Evolutionary conservation across 2,888 invertebrate genomes (phyloP), one percentile per base, ranked within the genome.

Genomic region (Iphiclides podalirius): DNA sequence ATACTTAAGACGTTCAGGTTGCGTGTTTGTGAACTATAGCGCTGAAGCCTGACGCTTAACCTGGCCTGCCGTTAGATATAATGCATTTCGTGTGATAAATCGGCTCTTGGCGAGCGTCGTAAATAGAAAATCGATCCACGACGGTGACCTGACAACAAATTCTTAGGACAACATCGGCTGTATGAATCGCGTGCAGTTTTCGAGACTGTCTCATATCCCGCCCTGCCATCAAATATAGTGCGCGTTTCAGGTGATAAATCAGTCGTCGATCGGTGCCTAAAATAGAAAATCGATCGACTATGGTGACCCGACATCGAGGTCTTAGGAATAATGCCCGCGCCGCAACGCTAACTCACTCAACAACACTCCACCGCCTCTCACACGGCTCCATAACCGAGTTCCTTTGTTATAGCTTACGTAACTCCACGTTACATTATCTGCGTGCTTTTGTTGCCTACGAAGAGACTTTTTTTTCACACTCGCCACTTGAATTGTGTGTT

Each of bases 61-160:
- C n/a, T n/a, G n/a, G n/a, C n/a, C n/a, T n/a, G n/a, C n/a, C n/a
- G n/a, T n/a, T n/a, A n/a, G n/a, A n/a, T n/a, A n/a, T n/a, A n/a
- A n/a, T n/a, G 14, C 15, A 31, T 7, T 6, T 26, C 11, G 2
- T 28, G 16, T 42, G 31, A 20, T 53, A 52, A 59, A 64, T 60
- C n/a, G n/a, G n/a, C n/a, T 61, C 55, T 58, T 63, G 61, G 61
- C 61, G 62, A 59, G 58, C 55, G 53, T 52, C 52, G 64, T 59
- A 63, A 66, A 67, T 67, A 67, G 66, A 65, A 67, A 68, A 70
- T 67, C 67, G 68, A 65, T 67, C 64, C 60, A 48, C 57, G 58
- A 63, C 63, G 60, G 61, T n/a, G n/a, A n/a, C n/a, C n/a, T n/a
- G n/a, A n/a, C n/a, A n/a, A n/a, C n/a, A n/a, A n/a, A n/a, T n/a